Conservation (phyloP, 2,797 vertebrate genomes). For the Pyrocephalus nanus region DNA sequence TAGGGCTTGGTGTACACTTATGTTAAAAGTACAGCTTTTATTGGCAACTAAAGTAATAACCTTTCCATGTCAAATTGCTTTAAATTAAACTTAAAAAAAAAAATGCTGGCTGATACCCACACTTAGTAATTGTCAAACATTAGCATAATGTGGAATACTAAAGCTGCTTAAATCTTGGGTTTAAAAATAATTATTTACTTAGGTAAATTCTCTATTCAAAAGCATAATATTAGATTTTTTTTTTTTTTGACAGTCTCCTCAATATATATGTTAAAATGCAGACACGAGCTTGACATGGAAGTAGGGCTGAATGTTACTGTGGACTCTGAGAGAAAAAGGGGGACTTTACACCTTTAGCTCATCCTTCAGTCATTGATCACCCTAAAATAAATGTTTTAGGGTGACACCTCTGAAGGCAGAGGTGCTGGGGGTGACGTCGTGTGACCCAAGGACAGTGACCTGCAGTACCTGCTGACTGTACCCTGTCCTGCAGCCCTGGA, state of each 20-base stretch:
- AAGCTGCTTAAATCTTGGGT: constrained; percentile 78
- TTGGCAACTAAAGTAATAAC: constrained; percentile 86
- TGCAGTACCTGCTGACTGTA: background rate
- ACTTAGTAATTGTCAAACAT: constrained; percentile 84
- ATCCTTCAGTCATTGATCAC: background rate
- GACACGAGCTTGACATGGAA: constrained; percentile 51
- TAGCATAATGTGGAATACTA: constrained; percentile 79
- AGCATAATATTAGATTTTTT: constrained; percentile 68
- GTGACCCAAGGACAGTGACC: constrained; percentile 38
- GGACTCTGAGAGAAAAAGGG: constrained; percentile 21
- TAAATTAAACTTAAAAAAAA: constrained; percentile 82
- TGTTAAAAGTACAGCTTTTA: constrained; percentile 86
- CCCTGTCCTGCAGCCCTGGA: background rate
- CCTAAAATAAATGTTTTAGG: background rate
- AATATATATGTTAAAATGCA: constrained; percentile 50
- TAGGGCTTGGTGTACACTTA: constrained; percentile 84
- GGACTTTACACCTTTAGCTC: constrained; percentile 24
- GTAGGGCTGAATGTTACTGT: constrained; percentile 8
- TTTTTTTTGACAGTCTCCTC: constrained; percentile 22
- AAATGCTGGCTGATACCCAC: constrained; percentile 79
- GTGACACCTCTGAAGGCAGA: background rate
- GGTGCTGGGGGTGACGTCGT: background rate
- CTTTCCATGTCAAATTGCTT: constrained; percentile 85
- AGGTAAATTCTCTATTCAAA: constrained; percentile 76
- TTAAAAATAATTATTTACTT: constrained; percentile 85